phyloP scores from a whole-genome alignment of 2,113 vertebrate genomes.

The Hepsetus odoe region DNA sequence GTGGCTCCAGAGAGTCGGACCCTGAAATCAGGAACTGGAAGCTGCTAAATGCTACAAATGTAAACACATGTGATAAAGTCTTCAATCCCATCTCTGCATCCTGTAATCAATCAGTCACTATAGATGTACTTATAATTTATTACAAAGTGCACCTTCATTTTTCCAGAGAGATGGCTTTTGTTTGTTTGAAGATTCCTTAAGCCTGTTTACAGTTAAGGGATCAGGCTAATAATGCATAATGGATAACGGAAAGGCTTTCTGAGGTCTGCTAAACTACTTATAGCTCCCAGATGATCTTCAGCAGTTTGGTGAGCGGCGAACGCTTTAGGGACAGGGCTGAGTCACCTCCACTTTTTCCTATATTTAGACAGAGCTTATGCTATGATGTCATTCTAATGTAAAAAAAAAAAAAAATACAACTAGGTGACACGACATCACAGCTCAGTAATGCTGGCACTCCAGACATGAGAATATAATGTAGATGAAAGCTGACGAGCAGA shows the following conservation, averaged over 20 bases:
- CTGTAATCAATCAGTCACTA: background rate
- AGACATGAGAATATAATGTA: background rate
- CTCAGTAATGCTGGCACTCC: background rate
- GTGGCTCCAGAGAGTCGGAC: too few relatives aligned
- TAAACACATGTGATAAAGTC: too few relatives aligned
- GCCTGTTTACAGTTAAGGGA: background rate
- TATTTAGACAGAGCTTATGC: conserved; percentile 26
- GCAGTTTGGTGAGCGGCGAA: background rate
- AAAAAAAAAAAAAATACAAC: background rate
- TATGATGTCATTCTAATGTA: background rate
- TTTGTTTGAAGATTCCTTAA: background rate
- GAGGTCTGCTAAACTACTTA: background rate
- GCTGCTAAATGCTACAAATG: too few relatives aligned
- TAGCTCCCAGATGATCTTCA: background rate
- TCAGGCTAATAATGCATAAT: background rate
- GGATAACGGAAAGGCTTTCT: background rate
- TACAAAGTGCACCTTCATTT: background rate
- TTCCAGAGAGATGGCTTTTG: too few relatives aligned
- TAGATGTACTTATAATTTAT: background rate
- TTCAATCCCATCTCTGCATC: too few relatives aligned
- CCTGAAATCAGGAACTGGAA: too few relatives aligned
- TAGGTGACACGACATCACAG: background rate
- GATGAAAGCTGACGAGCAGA: background rate
- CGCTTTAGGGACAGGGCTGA: background rate
- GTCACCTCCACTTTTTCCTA: background rate